Conservation (phyloP, 2,888 invertebrate species). For the Ashinkailepas kermadecensis region DNA sequence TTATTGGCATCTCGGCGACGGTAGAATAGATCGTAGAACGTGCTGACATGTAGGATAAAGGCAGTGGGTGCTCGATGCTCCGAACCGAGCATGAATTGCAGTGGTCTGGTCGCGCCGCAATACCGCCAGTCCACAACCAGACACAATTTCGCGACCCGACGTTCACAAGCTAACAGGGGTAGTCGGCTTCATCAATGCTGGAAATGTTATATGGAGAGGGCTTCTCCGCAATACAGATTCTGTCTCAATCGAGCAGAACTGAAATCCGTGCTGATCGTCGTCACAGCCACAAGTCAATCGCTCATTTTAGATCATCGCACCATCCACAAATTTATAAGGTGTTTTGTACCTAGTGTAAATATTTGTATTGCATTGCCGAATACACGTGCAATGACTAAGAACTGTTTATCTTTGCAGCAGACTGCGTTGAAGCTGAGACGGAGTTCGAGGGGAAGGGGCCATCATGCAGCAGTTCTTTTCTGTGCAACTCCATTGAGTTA, state of each 20-base stretch:
- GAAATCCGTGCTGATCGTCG: background rate
- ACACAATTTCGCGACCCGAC: background rate
- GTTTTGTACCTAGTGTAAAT: conserved; percentile 19
- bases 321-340: background rate
- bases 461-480: too few relatives aligned
- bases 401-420: too few relatives aligned
- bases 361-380: conserved; percentile 3
- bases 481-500: too few relatives aligned
- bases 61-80: background rate
- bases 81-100: background rate
- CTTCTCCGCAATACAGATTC: too few relatives aligned
- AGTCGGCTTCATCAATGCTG: too few relatives aligned
- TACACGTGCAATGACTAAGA: background rate
- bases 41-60: background rate
- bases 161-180: too few relatives aligned
- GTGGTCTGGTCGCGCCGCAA: background rate
- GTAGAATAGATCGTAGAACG: background rate
- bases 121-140: conserved; percentile 6
- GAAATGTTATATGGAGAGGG: too few relatives aligned
- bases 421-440: too few relatives aligned
- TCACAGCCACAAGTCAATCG: background rate
- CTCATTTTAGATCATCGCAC: background rate
- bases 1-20: background rate
- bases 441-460: too few relatives aligned
- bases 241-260: too few relatives aligned